These are phyloP conservation scores for Nephrotoma appendiculata DNA, from an alignment of 2,888 invertebrate species.

Conservation along the genomic window DNA sequence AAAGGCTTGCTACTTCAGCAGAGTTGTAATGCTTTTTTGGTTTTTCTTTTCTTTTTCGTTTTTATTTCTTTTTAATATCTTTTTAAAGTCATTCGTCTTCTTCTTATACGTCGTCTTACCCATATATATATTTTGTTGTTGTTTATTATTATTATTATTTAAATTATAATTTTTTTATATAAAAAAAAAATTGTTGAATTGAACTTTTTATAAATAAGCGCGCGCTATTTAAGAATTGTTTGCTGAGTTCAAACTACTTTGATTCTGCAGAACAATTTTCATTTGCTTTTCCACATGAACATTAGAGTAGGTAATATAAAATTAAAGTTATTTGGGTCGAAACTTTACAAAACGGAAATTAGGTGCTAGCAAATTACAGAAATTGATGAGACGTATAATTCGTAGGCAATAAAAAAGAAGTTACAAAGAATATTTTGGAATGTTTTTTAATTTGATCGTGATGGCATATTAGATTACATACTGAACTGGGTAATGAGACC, in stretches of 20 bases:
- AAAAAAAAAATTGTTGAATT: background rate
- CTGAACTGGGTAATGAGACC: background rate
- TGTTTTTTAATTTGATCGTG: background rate
- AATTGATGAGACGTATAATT: background rate
- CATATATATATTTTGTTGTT: background rate
- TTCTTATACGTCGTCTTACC: background rate
- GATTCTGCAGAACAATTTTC: background rate
- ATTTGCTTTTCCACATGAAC: no score
- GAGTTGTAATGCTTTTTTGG: background rate
- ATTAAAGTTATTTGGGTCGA: background rate
- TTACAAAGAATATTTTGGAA: background rate
- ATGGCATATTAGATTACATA: background rate
- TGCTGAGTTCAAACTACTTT: background rate
- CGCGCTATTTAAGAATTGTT: background rate
- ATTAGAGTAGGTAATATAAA: background rate
- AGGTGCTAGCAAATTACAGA: background rate
- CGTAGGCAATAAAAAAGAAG: background rate
- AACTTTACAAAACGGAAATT: background rate
- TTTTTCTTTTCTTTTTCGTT: background rate
- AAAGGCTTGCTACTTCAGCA: constrained; percentile 4
- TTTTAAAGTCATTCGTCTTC: background rate
- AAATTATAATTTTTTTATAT: background rate
- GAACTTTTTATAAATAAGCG: background rate
- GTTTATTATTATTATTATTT: background rate
- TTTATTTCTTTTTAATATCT: background rate